Evolutionary conservation across 2,113 vertebrate species (phyloP), one percentile per base, ranked within the genome.

Genomic region (Nannospalax galili): DNA sequence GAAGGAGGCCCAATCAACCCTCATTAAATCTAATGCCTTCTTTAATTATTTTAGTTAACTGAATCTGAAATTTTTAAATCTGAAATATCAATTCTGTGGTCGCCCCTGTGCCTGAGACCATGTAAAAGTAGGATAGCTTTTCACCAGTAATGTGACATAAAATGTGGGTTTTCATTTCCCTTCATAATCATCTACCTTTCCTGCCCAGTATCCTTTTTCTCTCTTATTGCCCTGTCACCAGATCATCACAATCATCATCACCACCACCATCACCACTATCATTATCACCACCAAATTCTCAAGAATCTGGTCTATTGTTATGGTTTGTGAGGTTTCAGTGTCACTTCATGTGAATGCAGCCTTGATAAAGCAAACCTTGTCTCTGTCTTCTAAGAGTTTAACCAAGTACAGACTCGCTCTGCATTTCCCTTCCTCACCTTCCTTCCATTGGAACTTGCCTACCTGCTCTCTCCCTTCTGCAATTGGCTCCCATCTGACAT

Each of bases 1-100:
- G 32, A 93, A 84, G 95, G 37, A 64, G 32, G 24, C 69, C 52
- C 17, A n/a, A 65, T 92, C 11, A 37, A 37, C 37, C 22, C 64
- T 90, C 79, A 92, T 84, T 94, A 91, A 79, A 86, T 88, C 72
- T 42, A 37, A 56, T 90, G 70, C 19, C 24, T 69, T 78, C 62
- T 94, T 92, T 88, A 94, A 87, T 95, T 90, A 92, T 52, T 48
- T 95, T 80, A 84, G 82, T 40, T 95, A 88, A 88, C 91, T 88
- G 42, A n/a, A n/a, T n/a, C n/a, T n/a, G n/a, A n/a, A n/a, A n/a
- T n/a, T n/a, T n/a, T 80, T 92, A 88, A 96, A 88, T 78, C 20
- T 85, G 62, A 64, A 80, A 81, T 93, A 85, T 86, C 94, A 89
- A 75, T 94, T 91, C 56, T 22, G 19, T 69, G 40, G 45, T 93